Evolutionary conservation across 2,888 invertebrate genomes (phyloP).

Genomic region (Caenorhabditis sp.): DNA sequence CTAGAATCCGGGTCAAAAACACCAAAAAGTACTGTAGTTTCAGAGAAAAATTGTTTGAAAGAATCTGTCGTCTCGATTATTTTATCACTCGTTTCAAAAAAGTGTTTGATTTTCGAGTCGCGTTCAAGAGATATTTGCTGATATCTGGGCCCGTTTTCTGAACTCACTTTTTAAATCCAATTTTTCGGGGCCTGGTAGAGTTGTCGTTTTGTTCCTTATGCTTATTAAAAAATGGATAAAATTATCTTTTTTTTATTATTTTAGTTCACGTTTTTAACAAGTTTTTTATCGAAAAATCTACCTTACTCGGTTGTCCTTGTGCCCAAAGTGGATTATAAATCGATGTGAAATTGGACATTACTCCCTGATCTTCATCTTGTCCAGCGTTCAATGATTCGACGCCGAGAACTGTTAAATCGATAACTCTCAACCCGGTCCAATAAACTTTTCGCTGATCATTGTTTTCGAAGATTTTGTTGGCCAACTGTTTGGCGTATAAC

Average conservation of each 20-base stretch:
- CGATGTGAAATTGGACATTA: conserved; percentile 22
- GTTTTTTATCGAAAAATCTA: conserved; percentile 1
- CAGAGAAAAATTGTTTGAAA: too few species aligned
- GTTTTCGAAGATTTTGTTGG: not conserved
- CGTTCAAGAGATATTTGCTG: too few species aligned
- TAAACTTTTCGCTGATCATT: conserved; percentile 7
- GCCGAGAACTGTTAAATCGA: not conserved
- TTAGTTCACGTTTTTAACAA: not conserved
- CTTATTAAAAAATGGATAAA: too few species aligned
- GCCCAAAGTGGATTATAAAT: conserved; percentile 53
- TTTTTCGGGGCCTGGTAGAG: too few species aligned
- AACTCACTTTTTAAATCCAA: too few species aligned
- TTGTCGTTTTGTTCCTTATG: too few species aligned
- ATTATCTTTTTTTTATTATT: not conserved
- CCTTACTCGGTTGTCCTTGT: conserved; percentile 26
- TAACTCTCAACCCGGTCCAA: conserved; percentile 23
- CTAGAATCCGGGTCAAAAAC: too few species aligned
- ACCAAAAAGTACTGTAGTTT: too few species aligned
- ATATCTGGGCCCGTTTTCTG: too few species aligned
- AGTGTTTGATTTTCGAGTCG: too few species aligned
- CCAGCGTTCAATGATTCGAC: not conserved
- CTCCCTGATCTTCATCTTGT: not conserved
- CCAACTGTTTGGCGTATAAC: conserved; percentile 21
- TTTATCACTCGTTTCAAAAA: too few species aligned
- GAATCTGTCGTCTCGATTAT: too few species aligned